These are phyloP conservation scores for Nannospalax galili DNA, from an alignment of 2,113 vertebrate species.

Conservation along the genomic window DNA sequence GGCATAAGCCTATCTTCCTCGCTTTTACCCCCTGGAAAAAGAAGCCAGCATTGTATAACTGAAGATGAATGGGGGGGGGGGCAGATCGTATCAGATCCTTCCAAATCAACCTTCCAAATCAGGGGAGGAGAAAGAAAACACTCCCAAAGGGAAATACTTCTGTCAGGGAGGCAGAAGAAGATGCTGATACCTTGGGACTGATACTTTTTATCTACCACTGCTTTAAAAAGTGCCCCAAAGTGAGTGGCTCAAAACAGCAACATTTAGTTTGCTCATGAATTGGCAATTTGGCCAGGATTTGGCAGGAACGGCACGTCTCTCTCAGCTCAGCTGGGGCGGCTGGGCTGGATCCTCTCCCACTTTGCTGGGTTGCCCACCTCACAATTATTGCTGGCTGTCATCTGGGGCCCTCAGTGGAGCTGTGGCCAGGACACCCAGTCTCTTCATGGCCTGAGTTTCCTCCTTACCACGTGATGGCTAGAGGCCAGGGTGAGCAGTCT, in stretches of 20 bases:
- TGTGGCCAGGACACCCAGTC: background rate
- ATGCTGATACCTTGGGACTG: background rate
- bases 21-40: background rate
- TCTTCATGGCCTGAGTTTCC: background rate
- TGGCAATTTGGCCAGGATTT: background rate
- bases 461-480: background rate
- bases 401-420: background rate
- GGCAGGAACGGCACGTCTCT: background rate
- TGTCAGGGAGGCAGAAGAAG: slow-evolving; percentile 19
- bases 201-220: slow-evolving; percentile 12
- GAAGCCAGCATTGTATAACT: background rate
- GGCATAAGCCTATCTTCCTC: background rate
- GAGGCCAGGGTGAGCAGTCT: background rate
- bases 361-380: background rate
- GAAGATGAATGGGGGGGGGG: background rate
- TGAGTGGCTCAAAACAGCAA: slow-evolving; percentile 17
- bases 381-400: background rate
- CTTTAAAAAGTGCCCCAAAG: slow-evolving; percentile 12
- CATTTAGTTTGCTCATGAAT: slow-evolving; percentile 55
- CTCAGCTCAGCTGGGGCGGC: background rate
- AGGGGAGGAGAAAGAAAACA: background rate
- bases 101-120: too few relatives aligned
- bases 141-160: background rate
- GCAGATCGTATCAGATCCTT: background rate
- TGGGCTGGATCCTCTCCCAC: background rate